Conservation (phyloP, 2,797 vertebrate species). For the Mus spretus region DNA sequence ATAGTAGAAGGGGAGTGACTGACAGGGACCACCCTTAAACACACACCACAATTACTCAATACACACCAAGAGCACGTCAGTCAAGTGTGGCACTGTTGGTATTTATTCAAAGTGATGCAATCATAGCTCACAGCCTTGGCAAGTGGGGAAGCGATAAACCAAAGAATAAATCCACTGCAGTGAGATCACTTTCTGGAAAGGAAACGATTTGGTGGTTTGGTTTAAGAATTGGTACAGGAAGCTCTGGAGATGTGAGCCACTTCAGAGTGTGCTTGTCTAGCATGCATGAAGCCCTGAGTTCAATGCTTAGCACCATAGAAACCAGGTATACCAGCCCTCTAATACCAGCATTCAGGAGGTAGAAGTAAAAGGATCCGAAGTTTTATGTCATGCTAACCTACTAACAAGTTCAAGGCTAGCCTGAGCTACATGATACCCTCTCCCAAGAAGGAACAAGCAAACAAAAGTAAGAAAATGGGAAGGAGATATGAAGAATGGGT, state of each 20-base stretch:
- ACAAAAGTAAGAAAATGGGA: neutral
- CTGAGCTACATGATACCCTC: neutral
- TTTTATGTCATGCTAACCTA: neutral
- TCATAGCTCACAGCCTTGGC: conserved; percentile 35
- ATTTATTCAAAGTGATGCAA: conserved; percentile 27
- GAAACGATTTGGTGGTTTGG: neutral
- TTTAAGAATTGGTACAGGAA: neutral
- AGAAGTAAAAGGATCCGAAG: neutral
- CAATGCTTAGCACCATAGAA: neutral
- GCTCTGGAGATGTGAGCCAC: neutral
- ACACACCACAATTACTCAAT: conserved; percentile 40
- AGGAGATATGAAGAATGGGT: neutral
- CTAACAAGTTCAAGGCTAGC: neutral
- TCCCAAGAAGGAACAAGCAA: neutral
- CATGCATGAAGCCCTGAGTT: neutral
- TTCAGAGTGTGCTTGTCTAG: neutral
- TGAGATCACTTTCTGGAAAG: neutral
- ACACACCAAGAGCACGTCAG: neutral
- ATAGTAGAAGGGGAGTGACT: neutral
- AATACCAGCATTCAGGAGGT: neutral
- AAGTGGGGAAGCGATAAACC: conserved; percentile 27
- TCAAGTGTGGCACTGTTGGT: neutral
- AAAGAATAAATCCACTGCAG: neutral
- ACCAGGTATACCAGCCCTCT: neutral
- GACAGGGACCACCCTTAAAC: conserved; percentile 31